Conservation (phyloP, 2,797 vertebrate species). For the Tamandua tetradactyla region DNA sequence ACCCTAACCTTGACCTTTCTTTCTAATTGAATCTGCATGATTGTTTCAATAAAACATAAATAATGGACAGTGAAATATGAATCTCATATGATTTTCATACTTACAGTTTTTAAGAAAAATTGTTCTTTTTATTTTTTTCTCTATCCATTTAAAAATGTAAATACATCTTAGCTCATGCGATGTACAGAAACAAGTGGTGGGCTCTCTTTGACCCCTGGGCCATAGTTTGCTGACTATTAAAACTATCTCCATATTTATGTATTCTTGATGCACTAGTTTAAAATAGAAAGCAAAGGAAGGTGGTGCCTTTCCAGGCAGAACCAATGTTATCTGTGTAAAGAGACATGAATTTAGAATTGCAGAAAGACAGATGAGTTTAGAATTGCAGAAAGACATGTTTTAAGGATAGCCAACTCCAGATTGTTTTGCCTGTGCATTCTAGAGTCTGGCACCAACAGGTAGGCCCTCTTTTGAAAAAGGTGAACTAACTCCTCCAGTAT, state of each 20-base stretch:
- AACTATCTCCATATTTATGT: neutral
- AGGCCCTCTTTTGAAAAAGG: neutral
- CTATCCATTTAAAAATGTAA: slow-evolving; percentile 5
- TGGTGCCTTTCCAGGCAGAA: slow-evolving; percentile 3
- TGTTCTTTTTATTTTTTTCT: neutral
- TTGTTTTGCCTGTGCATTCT: neutral
- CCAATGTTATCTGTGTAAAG: neutral
- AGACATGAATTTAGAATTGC: neutral
- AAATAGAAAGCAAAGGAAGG: neutral
- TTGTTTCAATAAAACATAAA: neutral
- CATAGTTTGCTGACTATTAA: neutral
- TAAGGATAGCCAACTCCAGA: neutral
- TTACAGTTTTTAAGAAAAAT: neutral
- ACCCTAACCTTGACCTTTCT: too few relatives aligned
- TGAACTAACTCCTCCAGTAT: neutral
- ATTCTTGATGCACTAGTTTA: neutral
- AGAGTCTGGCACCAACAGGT: neutral
- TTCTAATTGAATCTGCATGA: neutral
- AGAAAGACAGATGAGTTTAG: neutral
- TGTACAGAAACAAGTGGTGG: neutral
- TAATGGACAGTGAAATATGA: slow-evolving; percentile 7
- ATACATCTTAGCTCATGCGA: neutral
- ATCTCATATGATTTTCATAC: neutral
- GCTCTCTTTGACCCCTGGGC: neutral
- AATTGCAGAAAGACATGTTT: neutral